Percentiles rank a stretch among this genome's conserved stretches.
phyloP scores from a whole-genome alignment of 1,140 invertebrate genomes.

The Steinernema feltiae region DNA sequence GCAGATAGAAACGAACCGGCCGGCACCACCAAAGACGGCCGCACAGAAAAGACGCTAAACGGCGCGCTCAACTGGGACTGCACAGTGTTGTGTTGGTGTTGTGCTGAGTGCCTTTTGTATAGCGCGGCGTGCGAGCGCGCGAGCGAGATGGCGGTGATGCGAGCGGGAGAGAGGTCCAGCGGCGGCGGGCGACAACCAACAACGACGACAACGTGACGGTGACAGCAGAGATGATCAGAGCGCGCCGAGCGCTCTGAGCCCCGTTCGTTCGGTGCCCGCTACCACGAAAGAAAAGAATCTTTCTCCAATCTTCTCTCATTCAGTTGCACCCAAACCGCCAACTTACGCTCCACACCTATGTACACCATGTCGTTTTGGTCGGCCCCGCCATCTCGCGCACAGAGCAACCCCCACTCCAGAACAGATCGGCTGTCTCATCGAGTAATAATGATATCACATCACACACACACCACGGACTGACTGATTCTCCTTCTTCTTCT shows the following conservation, averaged over 20 bases:
- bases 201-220: constrained; percentile 10
- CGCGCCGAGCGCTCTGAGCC: background rate
- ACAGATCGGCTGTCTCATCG: constrained; percentile 4
- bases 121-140: constrained; percentile 1
- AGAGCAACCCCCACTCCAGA: too few species aligned
- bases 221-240: constrained; percentile 9
- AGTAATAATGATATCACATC: constrained; percentile 12
- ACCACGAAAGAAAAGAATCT: background rate
- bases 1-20: too few species aligned
- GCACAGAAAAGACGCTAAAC: background rate
- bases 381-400: constrained; percentile 7
- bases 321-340: background rate
- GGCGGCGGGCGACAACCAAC: background rate
- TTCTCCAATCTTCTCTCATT: background rate
- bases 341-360: background rate
- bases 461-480: too few species aligned
- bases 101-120: constrained; percentile 12
- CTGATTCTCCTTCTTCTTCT: too few species aligned
- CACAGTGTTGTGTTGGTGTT: constrained; percentile 3
- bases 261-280: background rate
- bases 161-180: constrained; percentile 14
- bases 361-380: too few species aligned
- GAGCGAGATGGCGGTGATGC: background rate
- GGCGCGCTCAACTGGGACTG: background rate
- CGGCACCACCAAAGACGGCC: too few species aligned